Evolutionary conservation across 2,797 vertebrate genomes (phyloP).

Genomic region (Trematomus bernacchii): DNA sequence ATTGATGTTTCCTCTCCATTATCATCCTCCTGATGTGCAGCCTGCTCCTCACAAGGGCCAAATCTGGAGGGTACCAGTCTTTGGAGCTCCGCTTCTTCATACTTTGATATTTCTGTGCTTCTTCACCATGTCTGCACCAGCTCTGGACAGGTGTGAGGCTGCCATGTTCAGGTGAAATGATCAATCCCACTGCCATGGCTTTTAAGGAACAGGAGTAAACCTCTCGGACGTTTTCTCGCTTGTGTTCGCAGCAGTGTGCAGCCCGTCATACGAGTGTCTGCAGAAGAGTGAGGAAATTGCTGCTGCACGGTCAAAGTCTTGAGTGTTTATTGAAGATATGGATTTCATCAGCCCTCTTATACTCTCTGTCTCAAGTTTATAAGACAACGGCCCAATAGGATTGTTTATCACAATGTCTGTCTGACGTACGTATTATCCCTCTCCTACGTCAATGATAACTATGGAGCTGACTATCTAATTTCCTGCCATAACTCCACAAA

Average conservation of each 20-base stretch:
- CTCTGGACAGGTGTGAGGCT: background rate
- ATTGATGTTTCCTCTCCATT: background rate
- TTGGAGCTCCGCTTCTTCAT: slow-evolving; percentile 56
- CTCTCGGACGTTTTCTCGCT: slow-evolving; percentile 1
- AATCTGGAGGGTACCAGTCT: slow-evolving; percentile 56
- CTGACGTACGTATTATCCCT: background rate
- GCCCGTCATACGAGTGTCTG: background rate
- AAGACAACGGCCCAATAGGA: background rate
- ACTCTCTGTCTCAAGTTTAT: slow-evolving; percentile 2
- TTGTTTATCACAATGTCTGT: background rate
- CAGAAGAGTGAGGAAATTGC: background rate
- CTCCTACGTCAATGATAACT: background rate
- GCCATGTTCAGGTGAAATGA: background rate
- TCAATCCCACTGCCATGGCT: slow-evolving; percentile 45
- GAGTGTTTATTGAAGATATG: slow-evolving; percentile 19
- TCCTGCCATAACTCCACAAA: too few relatives aligned
- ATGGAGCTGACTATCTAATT: too few relatives aligned
- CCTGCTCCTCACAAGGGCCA: slow-evolving; percentile 33
- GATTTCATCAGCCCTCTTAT: background rate
- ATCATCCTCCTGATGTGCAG: slow-evolving; percentile 8
- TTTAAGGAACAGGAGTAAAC: background rate
- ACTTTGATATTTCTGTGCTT: background rate
- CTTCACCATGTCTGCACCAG: background rate
- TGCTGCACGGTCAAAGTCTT: slow-evolving; percentile 49
- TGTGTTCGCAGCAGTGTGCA: background rate